Evolutionary conservation across 1,140 invertebrate species (phyloP).

Genomic region (Cotesia typhae): DNA sequence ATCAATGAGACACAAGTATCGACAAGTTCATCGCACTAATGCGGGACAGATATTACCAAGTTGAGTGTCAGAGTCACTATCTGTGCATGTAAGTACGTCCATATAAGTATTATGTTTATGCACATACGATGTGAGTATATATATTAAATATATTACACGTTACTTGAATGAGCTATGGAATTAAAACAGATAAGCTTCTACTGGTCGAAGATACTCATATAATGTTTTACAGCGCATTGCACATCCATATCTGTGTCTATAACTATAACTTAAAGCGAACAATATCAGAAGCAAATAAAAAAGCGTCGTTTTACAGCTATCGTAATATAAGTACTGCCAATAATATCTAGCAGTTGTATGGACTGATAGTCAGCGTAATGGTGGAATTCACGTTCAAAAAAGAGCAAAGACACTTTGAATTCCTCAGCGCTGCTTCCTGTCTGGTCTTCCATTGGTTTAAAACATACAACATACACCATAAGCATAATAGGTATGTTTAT

Average conservation of each 20-base stretch:
- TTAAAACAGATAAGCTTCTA: too few relatives aligned
- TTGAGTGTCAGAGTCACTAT: conserved; percentile 3
- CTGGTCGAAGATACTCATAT: too few relatives aligned
- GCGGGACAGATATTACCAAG: neutral
- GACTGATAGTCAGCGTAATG: too few relatives aligned
- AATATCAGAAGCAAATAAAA: too few relatives aligned
- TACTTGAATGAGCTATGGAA: too few relatives aligned
- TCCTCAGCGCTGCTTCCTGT: conserved; percentile 25
- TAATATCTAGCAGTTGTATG: too few relatives aligned
- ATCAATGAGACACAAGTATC: conserved; percentile 26
- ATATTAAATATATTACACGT: neutral
- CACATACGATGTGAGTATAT: neutral
- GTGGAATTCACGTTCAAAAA: neutral
- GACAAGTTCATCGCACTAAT: conserved; percentile 26
- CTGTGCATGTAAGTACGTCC: neutral
- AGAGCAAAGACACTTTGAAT: conserved; percentile 1
- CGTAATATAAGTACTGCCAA: too few relatives aligned
- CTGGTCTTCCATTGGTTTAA: conserved; percentile 18
- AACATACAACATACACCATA: conserved; percentile 15
- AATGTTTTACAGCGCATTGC: too few relatives aligned
- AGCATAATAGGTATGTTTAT: conserved; percentile 22
- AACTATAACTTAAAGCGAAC: too few relatives aligned
- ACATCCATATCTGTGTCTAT: too few relatives aligned
- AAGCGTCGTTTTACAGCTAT: too few relatives aligned
- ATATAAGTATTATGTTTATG: too few relatives aligned